A percentile compares a stretch with the other conserved stretches of the same genome.
phyloP scores from a whole-genome alignment of 2,113 vertebrate species.

The Delphinus delphis region DNA sequence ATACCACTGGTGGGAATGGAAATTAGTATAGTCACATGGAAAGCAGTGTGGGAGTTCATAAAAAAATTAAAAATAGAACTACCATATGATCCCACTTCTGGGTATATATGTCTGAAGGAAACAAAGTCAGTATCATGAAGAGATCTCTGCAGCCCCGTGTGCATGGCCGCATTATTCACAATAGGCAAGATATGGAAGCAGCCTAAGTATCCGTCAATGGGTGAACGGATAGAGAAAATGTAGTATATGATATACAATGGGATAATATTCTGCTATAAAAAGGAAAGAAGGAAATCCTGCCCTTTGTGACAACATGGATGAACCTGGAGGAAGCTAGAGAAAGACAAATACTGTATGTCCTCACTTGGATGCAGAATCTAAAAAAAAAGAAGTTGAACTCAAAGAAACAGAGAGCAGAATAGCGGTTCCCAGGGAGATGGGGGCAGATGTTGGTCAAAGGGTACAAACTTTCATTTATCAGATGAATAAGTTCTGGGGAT shows the following conservation, averaged over 20 bases:
- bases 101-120: too few relatives aligned
- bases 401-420: neutral
- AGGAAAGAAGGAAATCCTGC: neutral
- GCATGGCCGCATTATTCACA: neutral
- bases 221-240: neutral
- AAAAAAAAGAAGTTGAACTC: neutral
- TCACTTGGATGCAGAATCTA: neutral
- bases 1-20: fast-evolving
- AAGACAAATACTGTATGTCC: neutral
- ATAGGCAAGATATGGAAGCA: neutral
- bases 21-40: neutral
- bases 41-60: neutral
- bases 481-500: neutral
- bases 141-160: neutral
- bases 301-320: neutral
- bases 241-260: neutral
- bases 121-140: neutral
- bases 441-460: neutral
- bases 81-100: neutral
- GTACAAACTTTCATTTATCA: neutral
- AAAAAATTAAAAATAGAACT: neutral
- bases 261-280: neutral
- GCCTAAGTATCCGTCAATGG: fast-evolving
- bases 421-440: neutral
- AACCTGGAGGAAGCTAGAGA: neutral